These are phyloP conservation scores for Anastrepha obliqua DNA, from an alignment of 1,140 invertebrate genomes.

Conservation along the genomic window DNA sequence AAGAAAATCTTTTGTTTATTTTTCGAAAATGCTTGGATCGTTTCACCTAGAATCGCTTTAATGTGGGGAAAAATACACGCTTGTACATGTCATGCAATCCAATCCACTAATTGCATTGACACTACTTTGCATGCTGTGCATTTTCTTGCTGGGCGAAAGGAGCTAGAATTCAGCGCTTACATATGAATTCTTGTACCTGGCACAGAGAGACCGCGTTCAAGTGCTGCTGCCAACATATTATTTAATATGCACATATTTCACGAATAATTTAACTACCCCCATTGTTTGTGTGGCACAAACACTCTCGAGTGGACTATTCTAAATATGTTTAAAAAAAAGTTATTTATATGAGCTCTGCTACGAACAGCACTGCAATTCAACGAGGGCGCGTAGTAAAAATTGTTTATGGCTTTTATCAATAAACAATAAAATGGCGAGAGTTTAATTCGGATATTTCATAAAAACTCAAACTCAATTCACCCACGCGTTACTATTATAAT, in stretches of 20 bases:
- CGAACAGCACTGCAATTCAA: neutral
- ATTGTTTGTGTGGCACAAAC: neutral
- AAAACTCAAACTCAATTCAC: no score
- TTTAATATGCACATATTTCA: constrained; percentile 45
- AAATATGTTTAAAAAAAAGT: neutral
- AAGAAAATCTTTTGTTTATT: no score
- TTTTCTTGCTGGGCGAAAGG: no score
- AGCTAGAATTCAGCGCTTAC: no score
- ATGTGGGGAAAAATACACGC: no score
- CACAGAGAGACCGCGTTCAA: neutral
- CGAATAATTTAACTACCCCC: constrained; percentile 32
- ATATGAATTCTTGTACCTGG: neutral
- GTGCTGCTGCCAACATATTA: constrained; percentile 31
- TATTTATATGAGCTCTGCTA: neutral
- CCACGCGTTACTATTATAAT: no score
- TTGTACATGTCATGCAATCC: no score
- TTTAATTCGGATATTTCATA: neutral
- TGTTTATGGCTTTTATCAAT: neutral
- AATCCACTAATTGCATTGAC: no score
- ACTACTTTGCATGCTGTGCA: no score
- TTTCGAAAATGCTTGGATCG: no score
- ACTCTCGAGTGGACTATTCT: neutral
- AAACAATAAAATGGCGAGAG: neutral
- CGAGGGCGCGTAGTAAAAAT: neutral
- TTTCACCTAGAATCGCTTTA: no score